Evolutionary conservation across 2,113 vertebrate species (phyloP).

Genomic region (Oncorhynchus keta): DNA sequence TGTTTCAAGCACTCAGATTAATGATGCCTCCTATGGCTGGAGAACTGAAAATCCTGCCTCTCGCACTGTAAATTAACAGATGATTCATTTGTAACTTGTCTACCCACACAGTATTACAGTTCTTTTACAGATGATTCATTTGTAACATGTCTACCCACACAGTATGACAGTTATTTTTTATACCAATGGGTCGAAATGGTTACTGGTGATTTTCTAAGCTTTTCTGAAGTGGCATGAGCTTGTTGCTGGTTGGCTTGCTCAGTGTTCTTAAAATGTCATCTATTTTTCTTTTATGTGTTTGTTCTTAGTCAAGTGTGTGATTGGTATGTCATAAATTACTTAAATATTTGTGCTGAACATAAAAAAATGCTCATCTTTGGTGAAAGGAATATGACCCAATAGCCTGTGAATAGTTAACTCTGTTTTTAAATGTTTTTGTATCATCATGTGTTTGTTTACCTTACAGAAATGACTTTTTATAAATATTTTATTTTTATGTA

Average conservation of each 20-base stretch:
- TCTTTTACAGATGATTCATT: constrained; percentile 25
- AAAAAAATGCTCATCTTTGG: background rate
- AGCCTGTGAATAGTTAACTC: background rate
- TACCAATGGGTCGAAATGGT: constrained; percentile 31
- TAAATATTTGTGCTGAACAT: background rate
- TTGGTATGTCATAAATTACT: background rate
- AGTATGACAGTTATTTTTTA: constrained; percentile 58
- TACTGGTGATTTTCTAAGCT: constrained; percentile 22
- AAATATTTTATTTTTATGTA: constrained; percentile 34
- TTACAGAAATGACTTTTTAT: constrained; percentile 22
- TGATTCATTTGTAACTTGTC: constrained; percentile 30
- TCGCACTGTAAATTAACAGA: background rate
- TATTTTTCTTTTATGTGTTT: constrained; percentile 7
- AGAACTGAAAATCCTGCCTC: background rate
- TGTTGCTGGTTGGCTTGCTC: constrained; percentile 71
- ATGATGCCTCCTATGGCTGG: background rate
- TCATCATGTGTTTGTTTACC: constrained; percentile 11
- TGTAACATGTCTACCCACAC: constrained; percentile 35
- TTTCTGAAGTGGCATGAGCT: constrained; percentile 48
- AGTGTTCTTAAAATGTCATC: constrained; percentile 41
- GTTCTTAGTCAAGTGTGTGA: background rate
- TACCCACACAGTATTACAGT: constrained; percentile 50
- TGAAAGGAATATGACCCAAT: background rate
- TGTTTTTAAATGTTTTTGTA: background rate
- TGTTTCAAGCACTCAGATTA: background rate